phyloP scores from a whole-genome alignment of 2,797 vertebrate species.

The Xenopus petersii region DNA sequence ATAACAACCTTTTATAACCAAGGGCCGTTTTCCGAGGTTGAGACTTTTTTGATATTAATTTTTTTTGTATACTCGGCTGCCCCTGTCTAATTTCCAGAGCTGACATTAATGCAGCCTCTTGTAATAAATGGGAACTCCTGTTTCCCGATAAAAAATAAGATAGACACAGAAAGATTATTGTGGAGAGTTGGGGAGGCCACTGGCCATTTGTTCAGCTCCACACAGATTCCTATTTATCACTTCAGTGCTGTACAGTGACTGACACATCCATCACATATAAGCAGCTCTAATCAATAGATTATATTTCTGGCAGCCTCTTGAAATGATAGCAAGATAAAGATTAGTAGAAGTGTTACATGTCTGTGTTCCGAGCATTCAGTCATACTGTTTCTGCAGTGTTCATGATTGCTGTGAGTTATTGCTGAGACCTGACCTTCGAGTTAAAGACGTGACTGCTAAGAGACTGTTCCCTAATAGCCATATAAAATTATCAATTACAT shows the following conservation, averaged over 20 bases:
- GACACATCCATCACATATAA: constrained; percentile 55
- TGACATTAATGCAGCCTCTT: background rate
- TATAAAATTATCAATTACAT: constrained; percentile 8
- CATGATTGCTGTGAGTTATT: constrained; percentile 5
- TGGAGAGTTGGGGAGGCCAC: constrained; percentile 24
- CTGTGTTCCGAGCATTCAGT: background rate
- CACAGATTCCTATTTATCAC: constrained; percentile 60
- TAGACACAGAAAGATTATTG: constrained; percentile 52
- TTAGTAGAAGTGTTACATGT: constrained; percentile 12
- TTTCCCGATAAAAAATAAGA: constrained; percentile 41
- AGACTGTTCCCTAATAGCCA: background rate
- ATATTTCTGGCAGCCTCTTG: constrained; percentile 34
- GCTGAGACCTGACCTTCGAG: background rate
- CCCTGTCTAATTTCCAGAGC: background rate
- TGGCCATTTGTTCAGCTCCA: constrained; percentile 43
- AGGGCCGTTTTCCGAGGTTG: too few species aligned
- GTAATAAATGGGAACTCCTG: constrained; percentile 14
- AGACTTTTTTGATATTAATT: background rate
- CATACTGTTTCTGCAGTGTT: too few species aligned
- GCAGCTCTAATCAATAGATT: constrained; percentile 41
- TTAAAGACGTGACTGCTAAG: constrained; percentile 5
- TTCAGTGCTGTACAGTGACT: constrained; percentile 53
- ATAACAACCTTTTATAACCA: too few species aligned
- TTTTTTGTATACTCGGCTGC: background rate
- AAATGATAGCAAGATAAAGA: constrained; percentile 30